These are phyloP conservation scores for Lepus oiostolus DNA, from an alignment of 2,797 vertebrate genomes.

Conservation along the genomic window DNA sequence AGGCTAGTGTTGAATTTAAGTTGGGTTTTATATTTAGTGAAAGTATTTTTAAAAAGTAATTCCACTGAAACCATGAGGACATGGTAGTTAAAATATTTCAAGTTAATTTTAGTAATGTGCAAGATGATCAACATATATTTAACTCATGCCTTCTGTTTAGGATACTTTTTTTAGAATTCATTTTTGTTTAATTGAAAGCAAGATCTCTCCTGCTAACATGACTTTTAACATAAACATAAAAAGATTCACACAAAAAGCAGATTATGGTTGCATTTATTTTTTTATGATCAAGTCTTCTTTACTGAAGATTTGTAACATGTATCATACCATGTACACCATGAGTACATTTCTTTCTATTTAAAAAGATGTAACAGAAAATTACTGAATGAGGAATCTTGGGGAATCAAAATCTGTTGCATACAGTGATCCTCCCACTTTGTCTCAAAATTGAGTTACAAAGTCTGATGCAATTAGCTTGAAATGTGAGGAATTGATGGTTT, in stretches of 20 bases:
- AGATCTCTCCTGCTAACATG: neutral
- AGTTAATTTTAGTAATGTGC: neutral
- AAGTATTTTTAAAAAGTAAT: neutral
- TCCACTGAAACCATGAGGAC: neutral
- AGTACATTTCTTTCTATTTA: neutral
- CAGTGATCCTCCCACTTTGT: neutral
- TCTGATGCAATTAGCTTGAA: neutral
- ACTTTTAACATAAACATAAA: conserved; percentile 2
- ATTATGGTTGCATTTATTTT: neutral
- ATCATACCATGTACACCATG: neutral
- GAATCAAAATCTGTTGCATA: neutral
- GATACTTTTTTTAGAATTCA: neutral
- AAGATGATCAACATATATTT: neutral
- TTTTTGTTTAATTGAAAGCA: neutral
- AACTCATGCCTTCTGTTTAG: neutral
- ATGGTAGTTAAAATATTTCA: neutral
- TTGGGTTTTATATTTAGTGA: neutral
- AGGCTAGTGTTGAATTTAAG: neutral
- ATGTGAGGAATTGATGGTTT: neutral
- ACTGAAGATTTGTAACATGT: neutral
- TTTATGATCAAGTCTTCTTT: neutral
- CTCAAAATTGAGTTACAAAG: neutral
- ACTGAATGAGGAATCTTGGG: neutral
- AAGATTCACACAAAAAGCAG: neutral
- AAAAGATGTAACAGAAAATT: neutral